Base-by-base conservation (phyloP, 2,797 vertebrate species). In the Sus cebifrons region DNA sequence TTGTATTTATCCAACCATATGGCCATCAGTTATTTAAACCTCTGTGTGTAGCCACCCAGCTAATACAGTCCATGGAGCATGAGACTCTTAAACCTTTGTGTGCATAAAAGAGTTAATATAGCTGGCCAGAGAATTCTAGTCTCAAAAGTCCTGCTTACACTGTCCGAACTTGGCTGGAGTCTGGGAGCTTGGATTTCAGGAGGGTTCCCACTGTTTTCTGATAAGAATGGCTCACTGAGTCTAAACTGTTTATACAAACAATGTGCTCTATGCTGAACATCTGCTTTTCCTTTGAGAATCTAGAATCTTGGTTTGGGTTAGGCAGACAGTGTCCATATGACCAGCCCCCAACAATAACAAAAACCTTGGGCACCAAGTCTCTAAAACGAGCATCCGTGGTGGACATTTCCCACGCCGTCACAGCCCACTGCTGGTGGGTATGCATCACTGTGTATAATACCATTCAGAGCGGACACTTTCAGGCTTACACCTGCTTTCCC, bases 391-490 rank as follows among this genome's bases (percentile, higher is more conserved):
- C 36, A 15, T 88, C 36, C 23, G 0, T 15, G n/a, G 56, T 14
- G 52, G 74, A 36, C 9, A 15, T 14, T 60, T 70, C 52, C 20
- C 6, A 13, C 6, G 0, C 29, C 12, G 32, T 74, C 56, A n/a
- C 81, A 75, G 40, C 54, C n/a, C 29, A 1, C 0, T 25, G 11
- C 44, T 49, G 44, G 44, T 5, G 44, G 44, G 44, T 49, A 49
- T 10, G 9, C 2, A 49, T 49, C 3, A 27, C 27, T 1, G 7
- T 64, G 4, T 0, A 0, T 81, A 18, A 75, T 2, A 78, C 64
- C 11, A 1, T 27, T 1, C 0, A 27, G 52, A 75, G 25, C 81
- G 25, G 36, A 56, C 15, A 68, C 8, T n/a, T 54, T 25, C 23
- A 78, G 52, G 13, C 17, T 40, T 32, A 20, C 4, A 36, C n/a